phyloP scores from a whole-genome alignment of 2,888 invertebrate species.

The Cremastinae sp. region DNA sequence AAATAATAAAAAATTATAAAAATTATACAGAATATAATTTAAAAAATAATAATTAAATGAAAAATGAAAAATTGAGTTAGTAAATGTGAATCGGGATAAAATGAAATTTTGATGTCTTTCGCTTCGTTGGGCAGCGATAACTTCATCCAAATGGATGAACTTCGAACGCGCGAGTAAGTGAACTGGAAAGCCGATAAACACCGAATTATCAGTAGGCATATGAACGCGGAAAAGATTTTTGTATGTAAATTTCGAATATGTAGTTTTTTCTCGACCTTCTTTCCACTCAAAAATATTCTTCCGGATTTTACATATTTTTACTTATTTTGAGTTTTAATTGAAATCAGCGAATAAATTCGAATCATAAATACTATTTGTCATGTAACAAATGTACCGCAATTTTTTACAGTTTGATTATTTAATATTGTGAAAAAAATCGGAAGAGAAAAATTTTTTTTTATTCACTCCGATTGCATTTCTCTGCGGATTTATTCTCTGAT shows the following conservation, averaged over 20 bases:
- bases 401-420: too few relatives aligned
- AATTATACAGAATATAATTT: conserved; percentile 39
- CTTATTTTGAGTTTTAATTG: too few relatives aligned
- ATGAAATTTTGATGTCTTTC: conserved; percentile 8
- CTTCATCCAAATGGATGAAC: conserved; percentile 1
- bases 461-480: too few relatives aligned
- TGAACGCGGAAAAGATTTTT: conserved; percentile 19
- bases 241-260: neutral
- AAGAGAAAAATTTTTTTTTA: too few relatives aligned
- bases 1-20: conserved; percentile 51
- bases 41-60: conserved; percentile 40
- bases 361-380: too few relatives aligned
- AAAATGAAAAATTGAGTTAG: conserved; percentile 12
- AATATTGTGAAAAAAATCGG: too few relatives aligned
- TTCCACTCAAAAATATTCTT: too few relatives aligned
- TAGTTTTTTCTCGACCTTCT: too few relatives aligned
- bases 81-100: conserved; percentile 14
- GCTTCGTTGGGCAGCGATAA: neutral
- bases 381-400: too few relatives aligned
- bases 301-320: too few relatives aligned
- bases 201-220: conserved; percentile 11
- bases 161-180: conserved; percentile 5
- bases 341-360: too few relatives aligned
- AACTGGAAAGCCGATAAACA: conserved; percentile 42
- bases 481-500: too few relatives aligned